phyloP scores from a whole-genome alignment of 2,888 invertebrate genomes.

The Microdon myrmicae region DNA sequence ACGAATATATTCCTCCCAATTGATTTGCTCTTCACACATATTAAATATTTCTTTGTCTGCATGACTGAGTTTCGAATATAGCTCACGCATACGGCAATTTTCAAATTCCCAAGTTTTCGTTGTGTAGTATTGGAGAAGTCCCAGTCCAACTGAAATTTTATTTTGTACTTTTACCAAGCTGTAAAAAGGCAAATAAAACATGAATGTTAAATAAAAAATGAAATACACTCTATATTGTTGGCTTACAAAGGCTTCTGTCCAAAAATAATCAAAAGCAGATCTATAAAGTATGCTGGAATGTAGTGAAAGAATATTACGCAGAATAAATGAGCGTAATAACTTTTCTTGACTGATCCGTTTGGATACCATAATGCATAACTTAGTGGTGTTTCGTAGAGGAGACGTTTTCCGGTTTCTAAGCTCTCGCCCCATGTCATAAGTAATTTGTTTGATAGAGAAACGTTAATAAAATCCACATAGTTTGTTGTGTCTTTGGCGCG shows the following conservation, averaged over 20 bases:
- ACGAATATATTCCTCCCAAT: slow-evolving; percentile 75
- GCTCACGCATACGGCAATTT: slow-evolving; percentile 71
- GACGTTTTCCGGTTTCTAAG: slow-evolving; percentile 73
- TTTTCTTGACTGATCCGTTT: slow-evolving; percentile 78
- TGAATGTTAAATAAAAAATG: background rate
- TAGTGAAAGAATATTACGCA: slow-evolving; percentile 78
- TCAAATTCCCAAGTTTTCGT: slow-evolving; percentile 82
- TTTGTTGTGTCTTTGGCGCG: slow-evolving; percentile 63
- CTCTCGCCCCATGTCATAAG: slow-evolving; percentile 88
- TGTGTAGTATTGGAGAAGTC: slow-evolving; percentile 80
- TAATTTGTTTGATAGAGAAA: slow-evolving; percentile 80
- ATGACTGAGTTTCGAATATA: slow-evolving; percentile 69
- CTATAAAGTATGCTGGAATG: slow-evolving; percentile 82
- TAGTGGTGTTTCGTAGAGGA: slow-evolving; percentile 76
- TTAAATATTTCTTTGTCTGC: slow-evolving; percentile 74
- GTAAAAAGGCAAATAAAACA: slow-evolving; percentile 35
- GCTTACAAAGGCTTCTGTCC: slow-evolving; percentile 84
- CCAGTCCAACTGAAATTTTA: slow-evolving; percentile 70
- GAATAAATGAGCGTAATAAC: slow-evolving; percentile 73
- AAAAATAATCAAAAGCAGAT: slow-evolving; percentile 73
- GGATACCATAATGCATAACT: slow-evolving; percentile 83
- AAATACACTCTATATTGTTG: slow-evolving; percentile 4
- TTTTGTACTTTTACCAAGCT: slow-evolving; percentile 73
- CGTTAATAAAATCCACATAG: slow-evolving; percentile 70
- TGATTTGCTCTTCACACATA: slow-evolving; percentile 68